These are phyloP conservation scores for Drosophila ironensis DNA, from an alignment of 1,140 invertebrate species.

Conservation along the genomic window DNA sequence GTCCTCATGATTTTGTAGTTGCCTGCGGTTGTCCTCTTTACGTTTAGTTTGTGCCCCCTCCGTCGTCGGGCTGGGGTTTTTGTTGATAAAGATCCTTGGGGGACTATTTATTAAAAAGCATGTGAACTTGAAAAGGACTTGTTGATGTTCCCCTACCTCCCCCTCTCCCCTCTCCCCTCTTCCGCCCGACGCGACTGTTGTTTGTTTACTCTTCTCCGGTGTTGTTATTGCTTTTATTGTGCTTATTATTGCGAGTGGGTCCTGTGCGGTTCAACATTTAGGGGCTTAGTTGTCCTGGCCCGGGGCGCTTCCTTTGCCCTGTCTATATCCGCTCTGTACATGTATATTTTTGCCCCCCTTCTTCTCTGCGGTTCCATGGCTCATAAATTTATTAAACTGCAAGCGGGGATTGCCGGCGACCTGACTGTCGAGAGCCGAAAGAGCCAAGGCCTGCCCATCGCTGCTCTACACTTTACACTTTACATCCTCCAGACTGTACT, in stretches of 20 bases:
- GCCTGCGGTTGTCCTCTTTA: slow-evolving; percentile 63
- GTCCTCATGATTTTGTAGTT: slow-evolving; percentile 58
- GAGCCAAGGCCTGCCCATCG: background rate
- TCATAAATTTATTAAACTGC: slow-evolving; percentile 66
- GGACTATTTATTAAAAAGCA: slow-evolving; percentile 80
- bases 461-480: background rate
- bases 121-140: slow-evolving; percentile 79
- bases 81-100: slow-evolving; percentile 68
- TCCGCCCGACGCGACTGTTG: no score
- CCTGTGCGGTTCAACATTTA: slow-evolving; percentile 44
- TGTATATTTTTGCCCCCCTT: slow-evolving; percentile 4
- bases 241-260: slow-evolving; percentile 62
- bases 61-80: slow-evolving; percentile 13
- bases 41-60: slow-evolving; percentile 53
- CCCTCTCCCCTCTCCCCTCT: no score
- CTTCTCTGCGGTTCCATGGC: slow-evolving; percentile 36
- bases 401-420: slow-evolving; percentile 5
- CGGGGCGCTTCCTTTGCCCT: slow-evolving; percentile 24
- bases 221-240: slow-evolving; percentile 68
- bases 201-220: slow-evolving; percentile 34
- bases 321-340: background rate
- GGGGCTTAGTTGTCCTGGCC: slow-evolving; percentile 51
- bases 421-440: background rate
- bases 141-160: slow-evolving; percentile 72
- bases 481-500: background rate